These are phyloP conservation scores for Sialis lutaria DNA, from an alignment of 2,888 invertebrate species.

Conservation along the genomic window DNA sequence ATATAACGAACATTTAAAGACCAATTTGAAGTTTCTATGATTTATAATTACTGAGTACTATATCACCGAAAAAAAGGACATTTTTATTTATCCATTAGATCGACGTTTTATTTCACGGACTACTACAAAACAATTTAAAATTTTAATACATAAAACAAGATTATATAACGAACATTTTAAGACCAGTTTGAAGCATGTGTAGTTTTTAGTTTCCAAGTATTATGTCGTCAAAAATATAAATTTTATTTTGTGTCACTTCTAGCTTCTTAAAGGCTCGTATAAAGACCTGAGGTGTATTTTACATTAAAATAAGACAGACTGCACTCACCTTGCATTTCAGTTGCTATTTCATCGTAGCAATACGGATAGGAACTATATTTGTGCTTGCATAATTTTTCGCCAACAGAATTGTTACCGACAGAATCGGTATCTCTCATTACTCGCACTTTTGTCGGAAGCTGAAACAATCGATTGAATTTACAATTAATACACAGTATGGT, in stretches of 20 bases:
- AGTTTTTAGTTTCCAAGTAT: not conserved
- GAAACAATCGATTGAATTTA: constrained; percentile 9
- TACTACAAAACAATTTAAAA: too few relatives aligned
- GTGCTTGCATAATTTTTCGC: constrained; percentile 63
- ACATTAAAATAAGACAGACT: not conserved
- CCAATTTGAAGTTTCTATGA: too few relatives aligned
- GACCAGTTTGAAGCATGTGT: not conserved
- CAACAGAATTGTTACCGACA: constrained; percentile 28
- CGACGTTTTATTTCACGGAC: too few relatives aligned
- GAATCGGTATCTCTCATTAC: constrained; percentile 52
- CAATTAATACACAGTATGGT: not conserved
- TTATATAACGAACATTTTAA: too few relatives aligned
- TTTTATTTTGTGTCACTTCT: not conserved
- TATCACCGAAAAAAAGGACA: too few relatives aligned
- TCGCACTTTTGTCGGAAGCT: constrained; percentile 47
- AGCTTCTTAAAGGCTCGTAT: not conserved
- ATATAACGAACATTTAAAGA: too few relatives aligned
- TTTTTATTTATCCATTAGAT: too few relatives aligned
- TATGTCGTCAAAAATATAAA: not conserved
- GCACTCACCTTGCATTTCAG: constrained; percentile 38
- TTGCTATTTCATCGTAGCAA: constrained; percentile 71
- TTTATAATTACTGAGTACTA: too few relatives aligned
- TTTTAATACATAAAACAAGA: too few relatives aligned
- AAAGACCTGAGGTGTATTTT: not conserved
- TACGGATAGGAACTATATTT: constrained; percentile 81